Percentiles rank a stretch among this genome's conserved stretches.
phyloP scores from a whole-genome alignment of 1,140 invertebrate genomes.

The Ceratina calcarata region DNA sequence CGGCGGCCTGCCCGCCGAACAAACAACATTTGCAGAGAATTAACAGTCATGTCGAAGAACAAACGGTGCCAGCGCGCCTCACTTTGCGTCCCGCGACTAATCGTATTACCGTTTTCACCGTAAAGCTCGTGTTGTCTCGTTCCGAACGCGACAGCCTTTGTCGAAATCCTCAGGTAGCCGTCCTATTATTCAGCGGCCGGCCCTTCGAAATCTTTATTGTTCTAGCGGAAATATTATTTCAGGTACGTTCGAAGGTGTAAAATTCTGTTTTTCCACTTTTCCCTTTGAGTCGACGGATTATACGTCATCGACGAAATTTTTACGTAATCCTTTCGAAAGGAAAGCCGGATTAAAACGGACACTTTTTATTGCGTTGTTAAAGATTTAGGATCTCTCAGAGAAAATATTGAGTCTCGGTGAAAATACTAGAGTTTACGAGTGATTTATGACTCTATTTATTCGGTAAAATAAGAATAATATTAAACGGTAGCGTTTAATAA shows the following conservation, averaged over 20 bases:
- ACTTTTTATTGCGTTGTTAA: too few relatives aligned
- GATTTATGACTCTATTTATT: too few relatives aligned
- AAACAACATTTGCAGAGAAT: conserved; percentile 51
- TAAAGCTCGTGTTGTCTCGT: conserved; percentile 32
- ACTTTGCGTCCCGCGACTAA: conserved; percentile 48
- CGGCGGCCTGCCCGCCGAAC: background rate
- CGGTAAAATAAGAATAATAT: too few relatives aligned
- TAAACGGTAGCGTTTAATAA: too few relatives aligned
- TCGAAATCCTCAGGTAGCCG: conserved; percentile 49
- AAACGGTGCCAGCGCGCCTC: conserved; percentile 33
- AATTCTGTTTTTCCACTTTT: conserved; percentile 42
- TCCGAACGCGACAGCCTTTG: conserved; percentile 24
- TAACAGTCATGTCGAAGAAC: conserved; percentile 47
- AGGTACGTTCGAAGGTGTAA: conserved; percentile 27
- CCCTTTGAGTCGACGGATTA: background rate
- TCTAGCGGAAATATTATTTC: conserved; percentile 57
- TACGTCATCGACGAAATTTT: too few relatives aligned
- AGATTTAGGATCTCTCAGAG: too few relatives aligned
- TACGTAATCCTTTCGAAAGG: too few relatives aligned
- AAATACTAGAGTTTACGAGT: too few relatives aligned
- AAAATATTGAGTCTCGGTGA: too few relatives aligned
- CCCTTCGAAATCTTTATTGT: conserved; percentile 53
- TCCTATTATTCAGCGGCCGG: conserved; percentile 21
- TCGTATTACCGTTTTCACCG: conserved; percentile 54
- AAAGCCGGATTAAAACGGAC: too few relatives aligned